A percentile compares a stretch with the other conserved stretches of the same genome.
Evolutionary conservation across 1,140 invertebrate species (phyloP).

Genomic region (Diorhabda carinulata): DNA sequence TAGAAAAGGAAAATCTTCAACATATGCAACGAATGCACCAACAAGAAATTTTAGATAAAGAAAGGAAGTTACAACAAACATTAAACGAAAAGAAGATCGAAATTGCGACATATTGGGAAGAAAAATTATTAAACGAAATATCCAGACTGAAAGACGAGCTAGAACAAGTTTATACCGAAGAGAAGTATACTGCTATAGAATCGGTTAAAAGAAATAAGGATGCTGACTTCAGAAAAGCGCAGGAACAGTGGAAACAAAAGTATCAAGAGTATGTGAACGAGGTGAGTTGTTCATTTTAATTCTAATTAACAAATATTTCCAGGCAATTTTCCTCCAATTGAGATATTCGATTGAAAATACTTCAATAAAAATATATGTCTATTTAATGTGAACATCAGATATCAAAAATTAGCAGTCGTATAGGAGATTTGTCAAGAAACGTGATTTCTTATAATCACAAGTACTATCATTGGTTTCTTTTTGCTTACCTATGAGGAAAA

Average conservation of each 20-base stretch:
- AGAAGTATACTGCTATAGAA: slow-evolving; percentile 56
- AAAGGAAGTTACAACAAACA: slow-evolving; percentile 51
- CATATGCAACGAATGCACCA: slow-evolving; percentile 46
- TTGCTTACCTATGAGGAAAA: no score
- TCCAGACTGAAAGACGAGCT: slow-evolving; percentile 57
- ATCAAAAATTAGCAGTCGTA: no score
- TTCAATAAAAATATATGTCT: no score
- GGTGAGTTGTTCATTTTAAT: slow-evolving; percentile 39
- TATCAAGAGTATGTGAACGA: slow-evolving; percentile 54
- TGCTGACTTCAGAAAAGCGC: slow-evolving; percentile 51
- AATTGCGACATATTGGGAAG: slow-evolving; percentile 54
- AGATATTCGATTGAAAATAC: no score
- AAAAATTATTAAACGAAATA: slow-evolving; percentile 51
- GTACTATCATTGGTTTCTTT: no score
- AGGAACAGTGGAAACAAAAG: slow-evolving; percentile 54
- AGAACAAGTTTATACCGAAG: slow-evolving; percentile 57
- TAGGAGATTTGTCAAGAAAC: no score
- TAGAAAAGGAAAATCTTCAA: slow-evolving; percentile 51
- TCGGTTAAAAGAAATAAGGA: slow-evolving; percentile 51
- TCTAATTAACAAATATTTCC: no score
- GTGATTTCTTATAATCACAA: no score
- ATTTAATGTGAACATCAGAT: no score
- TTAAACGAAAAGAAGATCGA: slow-evolving; percentile 56
- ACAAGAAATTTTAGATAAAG: slow-evolving; percentile 54
- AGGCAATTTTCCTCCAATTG: no score